Base-by-base conservation (phyloP, 1,140 invertebrate genomes). In the Brachionus koreanus region DNA sequence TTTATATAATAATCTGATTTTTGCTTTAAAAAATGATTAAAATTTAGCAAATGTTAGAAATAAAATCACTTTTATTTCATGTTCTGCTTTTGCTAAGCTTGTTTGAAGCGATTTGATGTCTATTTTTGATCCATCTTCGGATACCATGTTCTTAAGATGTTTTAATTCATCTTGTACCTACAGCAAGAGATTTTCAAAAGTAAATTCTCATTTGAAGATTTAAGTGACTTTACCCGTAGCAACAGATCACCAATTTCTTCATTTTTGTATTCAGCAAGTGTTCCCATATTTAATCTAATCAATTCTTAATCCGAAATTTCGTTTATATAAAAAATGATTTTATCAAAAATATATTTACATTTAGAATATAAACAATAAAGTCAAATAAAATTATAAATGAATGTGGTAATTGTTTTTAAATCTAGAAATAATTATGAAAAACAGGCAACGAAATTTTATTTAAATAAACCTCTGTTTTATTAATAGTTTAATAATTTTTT, bases 1-100 rank as follows among this genome's bases (percentile, higher is more conserved):
- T 65, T 61, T 25, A 79, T 61, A 49, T 61, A 63, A 63, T 39
- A 79, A 61, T 79, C 76, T 35, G 52, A 79, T 79, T 79, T 79
- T 79, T 61, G 49, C 76, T 79, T 61, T 57, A 4, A 74, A 72
- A 5, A n/a, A 43, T 35, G n/a, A 37, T 46, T 77, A 3, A 61
- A 79, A 61, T 57, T 33, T 35, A 19, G 42, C 9, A 19, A 79
- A 6, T 3, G 4, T 42, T 29, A 2, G 29, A 33, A 3, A 61
- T 61, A 19, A 12, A 1, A 23, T 57, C 57, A 79, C 76, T 79
- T 79, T 79, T 42, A 79, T 42, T 65, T 79, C 76, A 23, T 57
- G n/a, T 43, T 79, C 76, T 16, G 61, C 76, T 79, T 79, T 79
- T 16, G 52, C 16, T 19, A 61, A 33, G n/a, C 76, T 65, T 29